Conservation (phyloP, 2,888 invertebrate species). For the Heliconius ethilla region DNA sequence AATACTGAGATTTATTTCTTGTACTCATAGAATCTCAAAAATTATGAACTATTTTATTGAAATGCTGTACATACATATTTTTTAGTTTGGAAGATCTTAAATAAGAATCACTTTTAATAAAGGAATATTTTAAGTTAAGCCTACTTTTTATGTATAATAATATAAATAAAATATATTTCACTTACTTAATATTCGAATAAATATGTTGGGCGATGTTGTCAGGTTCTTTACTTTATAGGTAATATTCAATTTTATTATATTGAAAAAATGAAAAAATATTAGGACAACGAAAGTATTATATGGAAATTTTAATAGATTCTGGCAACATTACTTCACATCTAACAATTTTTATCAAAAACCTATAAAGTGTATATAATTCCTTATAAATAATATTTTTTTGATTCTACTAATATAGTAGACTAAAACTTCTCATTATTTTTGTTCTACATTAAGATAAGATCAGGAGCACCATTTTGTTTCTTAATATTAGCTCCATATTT, state of each 20-base stretch:
- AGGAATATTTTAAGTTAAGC: neutral
- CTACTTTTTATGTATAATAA: neutral
- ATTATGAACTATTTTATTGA: neutral
- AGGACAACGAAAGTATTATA: neutral
- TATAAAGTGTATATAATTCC: constrained; percentile 16
- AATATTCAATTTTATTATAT: neutral
- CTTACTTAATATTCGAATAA: neutral
- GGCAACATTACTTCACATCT: constrained; percentile 16
- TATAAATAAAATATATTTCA: neutral
- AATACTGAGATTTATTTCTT: constrained; percentile 40
- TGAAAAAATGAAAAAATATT: neutral
- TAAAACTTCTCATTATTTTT: constrained; percentile 19
- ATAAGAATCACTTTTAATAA: neutral
- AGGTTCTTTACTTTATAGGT: neutral
- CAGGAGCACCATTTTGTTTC: constrained; percentile 38
- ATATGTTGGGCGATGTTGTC: neutral
- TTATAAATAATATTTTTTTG: constrained; percentile 27
- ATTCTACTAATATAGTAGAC: constrained; percentile 40
- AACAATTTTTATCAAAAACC: neutral
- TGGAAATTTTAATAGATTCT: neutral
- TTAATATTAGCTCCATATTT: constrained; percentile 33
- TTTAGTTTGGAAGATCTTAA: neutral
- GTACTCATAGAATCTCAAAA: constrained; percentile 41
- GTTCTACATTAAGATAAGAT: constrained; percentile 27
- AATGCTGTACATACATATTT: neutral